phyloP scores from a whole-genome alignment of 2,797 vertebrate genomes.

The Simalia tracyae region DNA sequence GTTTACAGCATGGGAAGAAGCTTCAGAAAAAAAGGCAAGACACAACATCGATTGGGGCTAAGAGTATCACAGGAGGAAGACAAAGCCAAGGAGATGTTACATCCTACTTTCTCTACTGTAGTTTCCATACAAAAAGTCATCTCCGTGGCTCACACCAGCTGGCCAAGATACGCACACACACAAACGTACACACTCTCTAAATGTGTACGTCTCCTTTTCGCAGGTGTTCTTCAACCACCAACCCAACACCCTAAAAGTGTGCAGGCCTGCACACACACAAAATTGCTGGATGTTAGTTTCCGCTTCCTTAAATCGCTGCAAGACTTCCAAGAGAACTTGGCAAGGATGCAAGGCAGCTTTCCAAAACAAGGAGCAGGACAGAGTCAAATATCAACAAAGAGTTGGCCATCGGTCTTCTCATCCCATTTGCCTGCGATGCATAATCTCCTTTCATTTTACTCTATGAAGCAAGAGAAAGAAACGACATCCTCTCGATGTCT shows the following conservation, averaged over 20 bases:
- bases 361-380: rapidly evolving
- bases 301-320: neutral
- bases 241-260: neutral
- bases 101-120: constrained; percentile 1
- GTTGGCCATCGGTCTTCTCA: neutral
- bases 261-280: neutral
- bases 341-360: neutral
- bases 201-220: rapidly evolving
- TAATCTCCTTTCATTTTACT: neutral
- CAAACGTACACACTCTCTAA: neutral
- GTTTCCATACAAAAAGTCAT: constrained; percentile 26
- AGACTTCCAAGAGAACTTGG: neutral
- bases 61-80: constrained; percentile 7
- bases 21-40: neutral
- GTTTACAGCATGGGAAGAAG: neutral
- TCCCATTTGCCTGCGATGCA: neutral
- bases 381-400: neutral
- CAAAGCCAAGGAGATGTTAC: constrained; percentile 10
- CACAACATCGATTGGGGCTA: constrained; percentile 13
- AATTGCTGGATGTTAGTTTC: neutral
- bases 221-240: neutral
- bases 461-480: neutral
- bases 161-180: neutral
- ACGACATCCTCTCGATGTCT: neutral
- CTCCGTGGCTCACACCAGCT: rapidly evolving